Percentiles rank a stretch among this genome's conserved stretches.
Conservation (phyloP, 2,113 vertebrate genomes). For the Labeo rohita region DNA sequence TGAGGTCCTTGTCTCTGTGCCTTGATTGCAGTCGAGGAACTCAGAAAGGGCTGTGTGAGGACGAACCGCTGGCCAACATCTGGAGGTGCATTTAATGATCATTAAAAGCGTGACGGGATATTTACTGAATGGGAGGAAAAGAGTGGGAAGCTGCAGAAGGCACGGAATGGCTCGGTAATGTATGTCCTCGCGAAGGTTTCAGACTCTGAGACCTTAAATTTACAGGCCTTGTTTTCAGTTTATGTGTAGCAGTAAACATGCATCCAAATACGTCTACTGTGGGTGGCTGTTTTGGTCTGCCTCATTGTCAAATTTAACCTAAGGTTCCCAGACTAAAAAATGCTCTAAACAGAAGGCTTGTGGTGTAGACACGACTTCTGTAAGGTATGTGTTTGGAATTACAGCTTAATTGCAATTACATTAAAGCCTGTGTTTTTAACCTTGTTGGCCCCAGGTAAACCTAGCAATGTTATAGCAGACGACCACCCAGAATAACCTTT, state of each 20-base stretch:
- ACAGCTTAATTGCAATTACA: background rate
- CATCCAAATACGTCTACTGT: slow-evolving; percentile 56
- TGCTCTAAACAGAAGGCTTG: slow-evolving; percentile 33
- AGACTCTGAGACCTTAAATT: slow-evolving; percentile 64
- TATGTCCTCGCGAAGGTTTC: slow-evolving; percentile 55
- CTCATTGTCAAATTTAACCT: slow-evolving; percentile 32
- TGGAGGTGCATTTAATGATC: slow-evolving; percentile 73
- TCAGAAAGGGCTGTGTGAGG: slow-evolving; percentile 50
- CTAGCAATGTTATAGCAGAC: background rate
- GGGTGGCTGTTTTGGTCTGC: slow-evolving; percentile 61
- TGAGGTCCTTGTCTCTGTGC: slow-evolving; percentile 46
- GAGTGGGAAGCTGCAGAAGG: slow-evolving; percentile 44
- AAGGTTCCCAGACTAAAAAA: slow-evolving; percentile 33
- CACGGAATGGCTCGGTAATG: slow-evolving; percentile 57
- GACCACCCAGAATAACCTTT: background rate
- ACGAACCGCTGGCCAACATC: slow-evolving; percentile 69
- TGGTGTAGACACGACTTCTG: background rate
- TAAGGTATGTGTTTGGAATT: background rate
- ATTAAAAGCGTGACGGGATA: slow-evolving; percentile 68
- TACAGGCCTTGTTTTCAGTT: slow-evolving; percentile 69
- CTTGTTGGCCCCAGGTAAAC: background rate
- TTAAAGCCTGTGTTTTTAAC: slow-evolving; percentile 4
- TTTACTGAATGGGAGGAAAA: slow-evolving; percentile 61
- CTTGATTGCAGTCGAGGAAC: slow-evolving; percentile 60
- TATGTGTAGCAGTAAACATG: slow-evolving; percentile 61